Percentiles rank a stretch among this genome's conserved stretches.
These are phyloP conservation scores for Ariolimax columbianus DNA, from an alignment of 2,888 invertebrate species.

Conservation along the genomic window DNA sequence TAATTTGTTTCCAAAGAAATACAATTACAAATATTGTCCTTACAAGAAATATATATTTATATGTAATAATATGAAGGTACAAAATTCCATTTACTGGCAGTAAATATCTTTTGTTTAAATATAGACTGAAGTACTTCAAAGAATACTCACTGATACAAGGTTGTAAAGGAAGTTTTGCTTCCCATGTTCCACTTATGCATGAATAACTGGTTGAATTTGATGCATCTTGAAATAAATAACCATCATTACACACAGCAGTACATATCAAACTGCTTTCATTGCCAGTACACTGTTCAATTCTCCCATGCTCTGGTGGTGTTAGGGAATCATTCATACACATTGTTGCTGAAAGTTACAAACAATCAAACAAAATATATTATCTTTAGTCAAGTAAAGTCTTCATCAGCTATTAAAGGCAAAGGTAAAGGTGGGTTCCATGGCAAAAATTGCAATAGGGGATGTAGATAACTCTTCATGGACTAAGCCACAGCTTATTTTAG, in stretches of 20 bases:
- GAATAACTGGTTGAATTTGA: conserved; percentile 42
- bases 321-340: conserved; percentile 35
- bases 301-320: conserved; percentile 15
- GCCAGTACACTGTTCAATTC: not conserved
- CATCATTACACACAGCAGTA: conserved; percentile 47
- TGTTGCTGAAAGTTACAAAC: conserved; percentile 26
- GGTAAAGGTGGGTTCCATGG: too few species aligned
- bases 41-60: not conserved
- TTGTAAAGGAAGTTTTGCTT: conserved; percentile 43
- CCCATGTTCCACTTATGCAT: conserved; percentile 57
- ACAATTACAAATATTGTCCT: too few species aligned
- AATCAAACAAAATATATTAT: not conserved
- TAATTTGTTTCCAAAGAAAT: too few species aligned
- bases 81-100: not conserved
- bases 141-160: conserved; percentile 55
- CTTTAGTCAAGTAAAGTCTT: not conserved
- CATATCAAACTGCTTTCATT: conserved; percentile 22
- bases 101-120: too few species aligned
- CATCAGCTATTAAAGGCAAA: too few species aligned
- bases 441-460: too few species aligned
- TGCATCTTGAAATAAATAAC: conserved; percentile 53
- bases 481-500: too few species aligned
- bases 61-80: not conserved
- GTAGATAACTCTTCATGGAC: too few species aligned
- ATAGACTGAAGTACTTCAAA: not conserved